Evolutionary conservation across 2,113 vertebrate species (phyloP).

Genomic region (Trogon melanurus): DNA sequence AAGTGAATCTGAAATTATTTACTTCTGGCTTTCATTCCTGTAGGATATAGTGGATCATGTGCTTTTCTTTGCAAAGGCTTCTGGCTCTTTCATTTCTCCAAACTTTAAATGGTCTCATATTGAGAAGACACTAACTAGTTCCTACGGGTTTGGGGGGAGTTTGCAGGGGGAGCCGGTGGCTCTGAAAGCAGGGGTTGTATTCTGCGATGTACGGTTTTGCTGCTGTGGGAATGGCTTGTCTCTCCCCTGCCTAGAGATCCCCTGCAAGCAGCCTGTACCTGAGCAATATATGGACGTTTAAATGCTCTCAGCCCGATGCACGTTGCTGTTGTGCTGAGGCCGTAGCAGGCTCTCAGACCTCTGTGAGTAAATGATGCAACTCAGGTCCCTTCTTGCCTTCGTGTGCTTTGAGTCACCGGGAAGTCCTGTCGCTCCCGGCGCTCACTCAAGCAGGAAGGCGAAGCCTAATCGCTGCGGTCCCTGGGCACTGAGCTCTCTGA

Average conservation of each 20-base stretch:
- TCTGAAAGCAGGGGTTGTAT: fast-evolving
- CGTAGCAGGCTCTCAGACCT: fast-evolving
- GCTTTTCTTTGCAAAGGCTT: not conserved
- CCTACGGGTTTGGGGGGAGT: too few relatives aligned
- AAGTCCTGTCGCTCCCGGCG: fast-evolving
- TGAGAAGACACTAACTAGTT: not conserved
- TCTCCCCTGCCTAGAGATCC: not conserved
- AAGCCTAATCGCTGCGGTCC: fast-evolving
- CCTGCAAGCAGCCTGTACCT: not conserved
- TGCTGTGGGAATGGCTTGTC: not conserved
- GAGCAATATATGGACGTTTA: fast-evolving
- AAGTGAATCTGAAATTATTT: not conserved
- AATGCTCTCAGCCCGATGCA: fast-evolving
- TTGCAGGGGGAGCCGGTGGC: fast-evolving
- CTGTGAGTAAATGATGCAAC: not conserved
- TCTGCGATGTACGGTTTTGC: not conserved
- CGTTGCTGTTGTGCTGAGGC: not conserved
- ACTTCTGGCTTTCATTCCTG: not conserved
- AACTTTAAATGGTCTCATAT: not conserved
- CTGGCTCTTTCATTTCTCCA: not conserved
- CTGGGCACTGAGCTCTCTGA: not conserved
- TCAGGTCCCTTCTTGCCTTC: not conserved
- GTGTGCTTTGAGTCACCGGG: not conserved
- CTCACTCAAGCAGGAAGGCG: fast-evolving
- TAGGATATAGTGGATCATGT: fast-evolving